Conservation (phyloP, 1,140 invertebrate genomes). For the Linepithema humile region DNA sequence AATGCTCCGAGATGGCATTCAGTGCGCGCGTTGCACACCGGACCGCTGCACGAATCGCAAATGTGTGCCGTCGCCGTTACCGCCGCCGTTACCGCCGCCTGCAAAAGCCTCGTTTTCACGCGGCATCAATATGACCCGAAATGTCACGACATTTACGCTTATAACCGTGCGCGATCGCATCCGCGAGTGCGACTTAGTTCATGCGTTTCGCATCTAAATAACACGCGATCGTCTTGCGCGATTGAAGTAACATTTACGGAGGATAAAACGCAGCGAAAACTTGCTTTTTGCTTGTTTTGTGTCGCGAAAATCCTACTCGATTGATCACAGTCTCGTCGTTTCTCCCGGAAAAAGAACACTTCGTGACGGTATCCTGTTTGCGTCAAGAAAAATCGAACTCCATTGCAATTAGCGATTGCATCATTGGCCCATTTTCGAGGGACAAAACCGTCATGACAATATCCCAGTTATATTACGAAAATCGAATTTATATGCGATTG, state of each 20-base stretch:
- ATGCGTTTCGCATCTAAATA: neutral
- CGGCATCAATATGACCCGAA: neutral
- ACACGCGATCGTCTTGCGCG: neutral
- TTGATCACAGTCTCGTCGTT: neutral
- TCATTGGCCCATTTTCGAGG: neutral
- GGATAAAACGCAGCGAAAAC: neutral
- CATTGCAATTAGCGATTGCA: neutral
- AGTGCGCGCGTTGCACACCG: constrained; percentile 17
- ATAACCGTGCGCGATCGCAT: neutral
- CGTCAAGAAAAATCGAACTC: neutral
- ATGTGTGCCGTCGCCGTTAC: neutral
- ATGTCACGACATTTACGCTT: constrained; percentile 38
- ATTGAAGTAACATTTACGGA: neutral
- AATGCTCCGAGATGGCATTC: constrained; percentile 54
- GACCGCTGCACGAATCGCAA: constrained; percentile 10
- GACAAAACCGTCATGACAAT: neutral
- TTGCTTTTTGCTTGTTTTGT: neutral
- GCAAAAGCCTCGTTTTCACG: constrained; percentile 14
- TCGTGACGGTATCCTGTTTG: neutral
- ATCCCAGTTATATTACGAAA: neutral
- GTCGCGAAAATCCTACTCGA: neutral
- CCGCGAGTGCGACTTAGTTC: neutral
- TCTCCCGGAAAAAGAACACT: neutral
- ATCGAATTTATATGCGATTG: neutral
- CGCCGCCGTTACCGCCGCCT: too few relatives aligned